Base-by-base conservation (phyloP, 2,113 vertebrate genomes). In the Saiga tatarica region DNA sequence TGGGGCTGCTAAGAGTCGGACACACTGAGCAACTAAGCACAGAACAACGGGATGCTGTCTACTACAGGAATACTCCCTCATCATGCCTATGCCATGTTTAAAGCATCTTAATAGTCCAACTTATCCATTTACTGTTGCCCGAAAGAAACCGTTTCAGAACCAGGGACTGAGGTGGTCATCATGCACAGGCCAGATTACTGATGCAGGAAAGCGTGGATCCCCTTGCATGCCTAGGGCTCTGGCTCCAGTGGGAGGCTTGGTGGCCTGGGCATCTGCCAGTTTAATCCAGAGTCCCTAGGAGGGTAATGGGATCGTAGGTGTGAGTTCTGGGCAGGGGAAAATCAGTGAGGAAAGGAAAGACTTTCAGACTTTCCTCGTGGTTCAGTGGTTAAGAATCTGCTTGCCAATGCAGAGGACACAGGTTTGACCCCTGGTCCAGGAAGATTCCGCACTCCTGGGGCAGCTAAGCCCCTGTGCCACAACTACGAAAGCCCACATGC, bases 141-240 rank as follows among this genome's bases (percentile, higher is more conserved):
- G 16, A 17, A 79, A 82, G 86, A 67, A 45, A 11, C 50, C 7
- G 16, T 4, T n/a, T n/a, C 21, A 14, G 36, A 21, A 45, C 4
- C 1, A 7, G n/a, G 17, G 36, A 6, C 5, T 26, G 6, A 8
- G 53, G 42, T 19, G 42, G 39, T 10, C 33, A 42, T 47, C 5
- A 28, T 0, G 4, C n/a, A 10, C 21, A 15, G 2, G 8, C 26
- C 55, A 15, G 14, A 42, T 17, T 6, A 33, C 7, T 0, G 7
- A 16, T 4, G 13, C 50, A 71, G 91, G 50, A 21, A 8, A 62
- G 52, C 0, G 1, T 19, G 39, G 85, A 1, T 45, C 10, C 30
- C 30, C 92, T 59, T 3, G 7, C 7, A 2, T 3, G 45, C 19
- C 74, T 17, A 12, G 39, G 21, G 3, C 6, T 26, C 23, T 13